Conservation (phyloP, 2,797 vertebrate genomes). For the Thaleichthys pacificus region DNA sequence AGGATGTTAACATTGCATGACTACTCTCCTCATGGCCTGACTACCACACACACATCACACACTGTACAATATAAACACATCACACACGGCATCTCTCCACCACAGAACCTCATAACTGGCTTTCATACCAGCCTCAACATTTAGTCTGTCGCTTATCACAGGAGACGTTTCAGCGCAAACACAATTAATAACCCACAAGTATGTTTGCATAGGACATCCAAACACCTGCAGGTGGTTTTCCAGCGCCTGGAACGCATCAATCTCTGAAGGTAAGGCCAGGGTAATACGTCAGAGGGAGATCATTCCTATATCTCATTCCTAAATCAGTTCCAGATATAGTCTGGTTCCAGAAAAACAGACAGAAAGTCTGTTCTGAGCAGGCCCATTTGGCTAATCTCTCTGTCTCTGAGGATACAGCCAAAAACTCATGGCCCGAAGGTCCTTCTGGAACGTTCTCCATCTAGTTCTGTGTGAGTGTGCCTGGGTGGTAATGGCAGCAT, state of each 20-base stretch:
- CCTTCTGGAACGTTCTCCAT: constrained; percentile 1
- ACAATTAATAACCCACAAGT: constrained; percentile 27
- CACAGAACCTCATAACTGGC: not conserved
- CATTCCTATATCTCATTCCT: not conserved
- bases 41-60: not conserved
- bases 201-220: constrained; percentile 30
- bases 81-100: too few species aligned
- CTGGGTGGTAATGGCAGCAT: constrained; percentile 21
- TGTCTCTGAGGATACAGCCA: not conserved
- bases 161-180: not conserved
- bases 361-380: not conserved
- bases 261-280: constrained; percentile 11
- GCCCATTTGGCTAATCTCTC: not conserved
- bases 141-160: not conserved
- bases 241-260: constrained; percentile 58
- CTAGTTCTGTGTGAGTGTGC: constrained; percentile 12
- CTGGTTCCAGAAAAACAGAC: not conserved
- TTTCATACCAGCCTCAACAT: not conserved
- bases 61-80: not conserved
- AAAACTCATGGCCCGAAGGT: not conserved
- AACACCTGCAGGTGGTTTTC: constrained; percentile 32
- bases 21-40: too few species aligned
- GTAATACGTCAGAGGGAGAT: not conserved
- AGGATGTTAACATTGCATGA: too few species aligned
- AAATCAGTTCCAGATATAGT: not conserved